Evolutionary conservation across 2,888 invertebrate species (phyloP).

Genomic region (Rhopalosiphum nymphaeae): DNA sequence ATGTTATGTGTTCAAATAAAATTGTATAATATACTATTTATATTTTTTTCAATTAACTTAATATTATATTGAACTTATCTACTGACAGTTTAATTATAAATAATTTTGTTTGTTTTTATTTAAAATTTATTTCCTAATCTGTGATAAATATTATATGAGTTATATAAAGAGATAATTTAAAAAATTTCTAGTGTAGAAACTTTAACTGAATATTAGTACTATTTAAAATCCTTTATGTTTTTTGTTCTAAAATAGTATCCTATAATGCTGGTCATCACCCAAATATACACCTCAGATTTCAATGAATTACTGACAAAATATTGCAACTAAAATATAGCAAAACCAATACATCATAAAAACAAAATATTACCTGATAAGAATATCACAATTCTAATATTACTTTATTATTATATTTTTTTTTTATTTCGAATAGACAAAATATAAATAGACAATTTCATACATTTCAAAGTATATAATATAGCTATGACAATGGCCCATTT

Average conservation of each 20-base stretch:
- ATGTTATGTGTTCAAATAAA: not conserved
- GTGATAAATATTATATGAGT: not conserved
- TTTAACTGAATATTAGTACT: not conserved
- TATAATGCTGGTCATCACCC: not conserved
- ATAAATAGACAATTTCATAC: too few relatives aligned
- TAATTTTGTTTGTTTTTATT: not conserved
- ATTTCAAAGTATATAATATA: too few relatives aligned
- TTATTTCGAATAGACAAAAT: too few relatives aligned
- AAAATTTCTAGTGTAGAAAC: not conserved
- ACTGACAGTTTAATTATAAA: not conserved
- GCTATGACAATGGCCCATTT: too few relatives aligned
- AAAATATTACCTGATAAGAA: too few relatives aligned
- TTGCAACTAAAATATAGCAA: too few relatives aligned
- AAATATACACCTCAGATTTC: not conserved
- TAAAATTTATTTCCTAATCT: not conserved
- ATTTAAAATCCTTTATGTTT: not conserved
- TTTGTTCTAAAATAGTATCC: not conserved
- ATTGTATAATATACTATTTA: not conserved
- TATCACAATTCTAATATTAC: too few relatives aligned
- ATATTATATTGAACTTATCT: not conserved
- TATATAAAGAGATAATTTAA: not conserved
- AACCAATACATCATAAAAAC: too few relatives aligned
- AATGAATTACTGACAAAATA: not conserved
- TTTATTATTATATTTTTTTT: too few relatives aligned
- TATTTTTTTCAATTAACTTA: not conserved